phyloP scores from a whole-genome alignment of 1,140 invertebrate species.

The Hylaeus volcanicus region DNA sequence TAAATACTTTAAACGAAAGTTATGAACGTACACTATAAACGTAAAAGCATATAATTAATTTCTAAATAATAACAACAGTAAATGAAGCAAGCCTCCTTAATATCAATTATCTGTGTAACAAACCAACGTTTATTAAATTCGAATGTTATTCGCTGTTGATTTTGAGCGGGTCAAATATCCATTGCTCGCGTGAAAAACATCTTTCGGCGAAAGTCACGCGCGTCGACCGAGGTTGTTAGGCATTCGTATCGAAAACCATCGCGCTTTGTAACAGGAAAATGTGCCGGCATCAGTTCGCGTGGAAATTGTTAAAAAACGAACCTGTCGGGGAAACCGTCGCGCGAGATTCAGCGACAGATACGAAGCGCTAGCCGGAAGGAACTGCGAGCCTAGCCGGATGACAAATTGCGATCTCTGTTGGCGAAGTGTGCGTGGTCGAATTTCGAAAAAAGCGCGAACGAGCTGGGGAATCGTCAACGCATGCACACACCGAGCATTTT shows the following conservation, averaged over 20 bases:
- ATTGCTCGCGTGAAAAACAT: too few species aligned
- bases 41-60: too few species aligned
- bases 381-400: background rate
- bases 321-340: background rate
- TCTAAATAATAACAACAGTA: too few species aligned
- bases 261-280: background rate
- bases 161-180: background rate
- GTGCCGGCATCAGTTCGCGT: background rate
- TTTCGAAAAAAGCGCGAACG: background rate
- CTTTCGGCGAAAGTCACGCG: background rate
- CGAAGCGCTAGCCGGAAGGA: background rate
- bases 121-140: too few species aligned
- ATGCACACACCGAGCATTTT: background rate
- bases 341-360: background rate
- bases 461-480: background rate
- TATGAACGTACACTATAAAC: too few species aligned
- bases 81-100: too few species aligned
- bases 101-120: too few species aligned
- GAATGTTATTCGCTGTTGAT: too few species aligned
- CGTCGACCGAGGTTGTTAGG: background rate
- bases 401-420: background rate
- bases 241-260: background rate
- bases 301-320: constrained; percentile 1
- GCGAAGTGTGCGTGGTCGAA: background rate
- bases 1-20: too few species aligned